Base-by-base conservation (phyloP, 2,888 invertebrate genomes). In the Hydropsyche betteni region DNA sequence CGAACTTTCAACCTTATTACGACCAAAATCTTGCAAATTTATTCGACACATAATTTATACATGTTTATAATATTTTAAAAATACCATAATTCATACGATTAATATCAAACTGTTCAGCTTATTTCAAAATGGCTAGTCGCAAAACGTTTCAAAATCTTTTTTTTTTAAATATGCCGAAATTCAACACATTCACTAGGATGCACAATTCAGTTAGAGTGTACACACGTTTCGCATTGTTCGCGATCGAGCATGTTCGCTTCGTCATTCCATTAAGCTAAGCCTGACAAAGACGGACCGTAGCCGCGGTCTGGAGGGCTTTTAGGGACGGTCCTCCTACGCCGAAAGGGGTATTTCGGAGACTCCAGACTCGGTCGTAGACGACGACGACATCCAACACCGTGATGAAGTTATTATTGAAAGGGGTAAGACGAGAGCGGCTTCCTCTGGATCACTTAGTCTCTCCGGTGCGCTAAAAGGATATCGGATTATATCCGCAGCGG, bases 361-460 rank as follows among this genome's bases (percentile, higher is more conserved):
- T n/a, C 70, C 70, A 52, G 24, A 64, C 24, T 34, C 51, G 34
- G 69, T 44, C 75, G 55, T n/a, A 50, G 53, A 34, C 70, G 16
- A 53, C 58, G 52, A 24, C 73, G 79, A 77, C 76, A 79, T 68
- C 74, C 76, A 77, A 79, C 75, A 79, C 76, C 69, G 71, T 55
- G 69, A 68, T 73, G 75, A 75, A 74, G 76, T 74, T 75, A 69
- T 79, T 79, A 79, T 79, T 77, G 79, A 79, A 78, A 79, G 79
- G 79, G 79, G 79, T 79, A 78, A 79, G 74, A 72, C 69, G 76
- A 76, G 76, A 53, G 71, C 64, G 33, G 75, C 24, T 12, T 75
- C 75, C 72, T 76, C 36, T 34, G 36, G 64, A 64, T 64, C 77
- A 79, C 77, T 79, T 77, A 79, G 75, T 68, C 53, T 64, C 55